Evolutionary conservation across 2,888 invertebrate species (phyloP).

Genomic region (Dusona sp.): DNA sequence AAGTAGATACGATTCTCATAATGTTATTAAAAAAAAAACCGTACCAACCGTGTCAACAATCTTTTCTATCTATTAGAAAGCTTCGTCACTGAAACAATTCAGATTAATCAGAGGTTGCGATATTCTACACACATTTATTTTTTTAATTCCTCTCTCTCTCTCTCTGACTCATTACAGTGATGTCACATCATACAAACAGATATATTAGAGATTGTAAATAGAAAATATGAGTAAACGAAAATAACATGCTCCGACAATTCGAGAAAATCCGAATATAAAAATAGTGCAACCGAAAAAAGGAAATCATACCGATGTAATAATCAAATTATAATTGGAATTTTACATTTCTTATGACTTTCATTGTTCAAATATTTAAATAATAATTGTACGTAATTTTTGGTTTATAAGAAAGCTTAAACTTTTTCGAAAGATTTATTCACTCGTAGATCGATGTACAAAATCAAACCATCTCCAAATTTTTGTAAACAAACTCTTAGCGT

Average conservation of each 20-base stretch:
- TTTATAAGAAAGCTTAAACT: background rate
- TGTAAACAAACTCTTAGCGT: background rate
- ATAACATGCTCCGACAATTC: background rate
- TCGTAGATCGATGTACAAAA: background rate
- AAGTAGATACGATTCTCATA: background rate
- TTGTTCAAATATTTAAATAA: background rate
- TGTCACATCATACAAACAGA: background rate
- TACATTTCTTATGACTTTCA: background rate
- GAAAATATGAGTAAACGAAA: background rate
- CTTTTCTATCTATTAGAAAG: background rate
- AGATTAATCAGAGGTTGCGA: conserved; percentile 6
- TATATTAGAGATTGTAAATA: background rate
- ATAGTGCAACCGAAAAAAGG: background rate
- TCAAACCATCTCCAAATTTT: background rate
- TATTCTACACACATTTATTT: background rate
- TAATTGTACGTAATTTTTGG: background rate
- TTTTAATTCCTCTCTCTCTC: background rate
- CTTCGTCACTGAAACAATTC: background rate
- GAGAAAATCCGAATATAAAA: conserved; percentile 4
- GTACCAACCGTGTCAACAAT: background rate
- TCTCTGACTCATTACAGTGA: conserved; percentile 3
- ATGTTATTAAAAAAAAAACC: background rate
- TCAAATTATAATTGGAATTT: background rate
- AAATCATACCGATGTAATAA: background rate
- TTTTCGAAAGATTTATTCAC: background rate